phyloP scores from a whole-genome alignment of 2,888 invertebrate species.

The Stomorhina lunata region DNA sequence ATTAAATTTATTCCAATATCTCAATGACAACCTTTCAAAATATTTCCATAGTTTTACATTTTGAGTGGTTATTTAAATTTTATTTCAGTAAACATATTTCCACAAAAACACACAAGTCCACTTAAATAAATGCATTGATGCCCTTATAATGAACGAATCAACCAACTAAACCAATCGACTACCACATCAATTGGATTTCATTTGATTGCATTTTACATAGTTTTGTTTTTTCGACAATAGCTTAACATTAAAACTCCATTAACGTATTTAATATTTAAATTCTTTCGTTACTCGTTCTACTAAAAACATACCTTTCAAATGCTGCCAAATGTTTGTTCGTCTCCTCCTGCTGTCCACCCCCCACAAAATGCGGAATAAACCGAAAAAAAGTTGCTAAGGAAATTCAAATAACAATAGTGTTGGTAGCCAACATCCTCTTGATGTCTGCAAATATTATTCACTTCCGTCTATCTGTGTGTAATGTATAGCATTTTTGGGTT shows the following conservation, averaged over 20 bases:
- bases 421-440: constrained; percentile 49
- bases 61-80: too few species aligned
- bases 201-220: neutral
- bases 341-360: neutral
- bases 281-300: neutral
- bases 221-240: constrained; percentile 3
- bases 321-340: neutral
- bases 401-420: constrained; percentile 41
- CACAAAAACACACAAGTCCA: too few species aligned
- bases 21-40: neutral
- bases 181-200: constrained; percentile 27
- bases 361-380: neutral
- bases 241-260: constrained; percentile 55
- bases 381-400: neutral
- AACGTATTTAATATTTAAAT: constrained; percentile 50
- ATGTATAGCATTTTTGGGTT: constrained; percentile 15
- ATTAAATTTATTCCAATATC: neutral
- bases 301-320: too few species aligned
- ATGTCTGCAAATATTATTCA: constrained; percentile 55
- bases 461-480: constrained; percentile 62
- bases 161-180: too few species aligned
- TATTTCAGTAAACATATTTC: too few species aligned
- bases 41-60: neutral
- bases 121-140: neutral
- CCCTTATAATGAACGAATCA: neutral